Conservation (phyloP, 2,888 invertebrate genomes). For the Leucophenga maculata region DNA sequence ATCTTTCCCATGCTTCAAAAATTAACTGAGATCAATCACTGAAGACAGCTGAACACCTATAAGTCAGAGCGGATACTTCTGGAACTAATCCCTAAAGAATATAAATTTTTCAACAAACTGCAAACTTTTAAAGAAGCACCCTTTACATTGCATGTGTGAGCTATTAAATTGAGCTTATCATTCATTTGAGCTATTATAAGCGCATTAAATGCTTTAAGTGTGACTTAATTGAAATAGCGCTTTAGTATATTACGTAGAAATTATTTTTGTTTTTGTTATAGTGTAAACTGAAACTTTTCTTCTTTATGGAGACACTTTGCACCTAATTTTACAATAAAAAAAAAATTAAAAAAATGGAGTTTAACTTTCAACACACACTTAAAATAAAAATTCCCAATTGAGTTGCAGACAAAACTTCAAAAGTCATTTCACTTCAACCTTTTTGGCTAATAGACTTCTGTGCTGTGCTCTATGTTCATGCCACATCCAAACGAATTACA, state of each 20-base stretch:
- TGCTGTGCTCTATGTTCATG: background rate
- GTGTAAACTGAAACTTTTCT: slow-evolving; percentile 65
- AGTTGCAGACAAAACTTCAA: slow-evolving; percentile 38
- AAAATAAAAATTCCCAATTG: slow-evolving; percentile 13
- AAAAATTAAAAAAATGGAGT: slow-evolving; percentile 37
- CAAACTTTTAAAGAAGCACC: too few species aligned
- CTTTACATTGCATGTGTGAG: background rate
- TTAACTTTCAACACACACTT: too few species aligned
- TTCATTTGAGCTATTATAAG: slow-evolving; percentile 28
- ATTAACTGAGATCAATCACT: too few species aligned
- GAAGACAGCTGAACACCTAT: too few species aligned
- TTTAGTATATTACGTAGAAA: background rate
- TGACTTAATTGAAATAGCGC: slow-evolving; percentile 7
- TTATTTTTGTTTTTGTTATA: slow-evolving; percentile 26
- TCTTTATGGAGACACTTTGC: slow-evolving; percentile 64
- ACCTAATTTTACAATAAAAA: slow-evolving; percentile 61
- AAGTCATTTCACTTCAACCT: slow-evolving; percentile 52
- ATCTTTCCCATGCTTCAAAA: too few species aligned
- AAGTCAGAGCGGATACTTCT: too few species aligned
- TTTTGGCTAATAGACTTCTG: background rate
- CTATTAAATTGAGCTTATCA: slow-evolving; percentile 13
- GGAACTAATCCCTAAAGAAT: too few species aligned
- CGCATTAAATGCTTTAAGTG: slow-evolving; percentile 15
- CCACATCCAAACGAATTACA: too few species aligned
- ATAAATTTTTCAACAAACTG: too few species aligned